Evolutionary conservation across 2,888 invertebrate species (phyloP).

Genomic region (Nymphalis c-album): DNA sequence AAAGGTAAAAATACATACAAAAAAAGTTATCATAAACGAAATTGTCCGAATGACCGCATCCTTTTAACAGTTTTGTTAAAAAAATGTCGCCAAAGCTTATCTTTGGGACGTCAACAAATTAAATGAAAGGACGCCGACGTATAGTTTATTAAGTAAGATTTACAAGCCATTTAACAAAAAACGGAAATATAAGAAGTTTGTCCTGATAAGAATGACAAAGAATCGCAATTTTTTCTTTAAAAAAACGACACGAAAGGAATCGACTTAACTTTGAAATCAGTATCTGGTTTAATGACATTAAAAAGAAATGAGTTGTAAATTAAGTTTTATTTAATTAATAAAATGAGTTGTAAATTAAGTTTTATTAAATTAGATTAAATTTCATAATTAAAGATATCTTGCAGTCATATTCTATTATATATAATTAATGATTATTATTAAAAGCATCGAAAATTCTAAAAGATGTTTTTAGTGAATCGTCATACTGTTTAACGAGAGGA

Average conservation of each 20-base stretch:
- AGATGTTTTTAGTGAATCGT: no score
- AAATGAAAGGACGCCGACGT: constrained; percentile 50
- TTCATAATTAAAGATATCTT: no score
- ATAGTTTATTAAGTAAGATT: constrained; percentile 53
- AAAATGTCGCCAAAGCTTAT: constrained; percentile 51
- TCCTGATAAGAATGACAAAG: constrained; percentile 39
- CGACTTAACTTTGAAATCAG: constrained; percentile 24
- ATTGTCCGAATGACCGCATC: constrained; percentile 38
- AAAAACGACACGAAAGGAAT: constrained; percentile 12
- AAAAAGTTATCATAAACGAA: constrained; percentile 26
- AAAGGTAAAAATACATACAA: constrained; percentile 4
- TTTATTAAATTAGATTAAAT: no score
- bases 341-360: no score
- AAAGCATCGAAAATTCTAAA: no score
- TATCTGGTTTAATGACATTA: not conserved
- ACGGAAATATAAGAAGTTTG: constrained; percentile 39
- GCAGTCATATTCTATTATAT: no score
- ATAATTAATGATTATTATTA: no score
- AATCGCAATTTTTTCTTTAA: constrained; percentile 16
- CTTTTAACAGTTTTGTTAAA: constrained; percentile 29
- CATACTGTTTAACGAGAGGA: no score
- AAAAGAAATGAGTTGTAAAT: not conserved
- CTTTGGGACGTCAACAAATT: constrained; percentile 50
- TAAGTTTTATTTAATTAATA: no score
- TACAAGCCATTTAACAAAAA: constrained; percentile 59